A percentile compares a stretch with the other conserved stretches of the same genome.
phyloP scores from a whole-genome alignment of 2,113 vertebrate species.

The Chaetodon auriga region DNA sequence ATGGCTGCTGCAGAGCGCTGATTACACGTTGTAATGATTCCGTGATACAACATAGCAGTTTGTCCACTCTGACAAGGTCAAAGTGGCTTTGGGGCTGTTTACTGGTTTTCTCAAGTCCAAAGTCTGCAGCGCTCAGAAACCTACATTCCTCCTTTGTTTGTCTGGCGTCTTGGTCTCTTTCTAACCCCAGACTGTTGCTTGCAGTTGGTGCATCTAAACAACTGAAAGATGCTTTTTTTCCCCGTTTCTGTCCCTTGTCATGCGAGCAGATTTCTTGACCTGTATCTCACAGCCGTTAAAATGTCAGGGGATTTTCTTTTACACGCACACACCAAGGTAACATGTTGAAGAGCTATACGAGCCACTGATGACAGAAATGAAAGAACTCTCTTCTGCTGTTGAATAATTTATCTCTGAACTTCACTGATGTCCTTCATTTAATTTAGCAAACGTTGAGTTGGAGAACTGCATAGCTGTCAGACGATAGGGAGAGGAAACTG shows the following conservation, averaged over 20 bases:
- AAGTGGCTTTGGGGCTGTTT: slow-evolving; percentile 14
- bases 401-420: slow-evolving; percentile 61
- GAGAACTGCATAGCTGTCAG: slow-evolving; percentile 68
- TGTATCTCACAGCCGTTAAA: no score
- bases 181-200: neutral
- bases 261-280: no score
- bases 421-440: slow-evolving; percentile 45
- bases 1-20: neutral
- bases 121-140: slow-evolving; percentile 27
- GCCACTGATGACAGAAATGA: slow-evolving; percentile 30
- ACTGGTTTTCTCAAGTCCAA: slow-evolving; percentile 40
- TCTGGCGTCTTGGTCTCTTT: slow-evolving; percentile 26
- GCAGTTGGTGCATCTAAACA: neutral
- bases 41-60: neutral
- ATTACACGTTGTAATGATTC: slow-evolving; percentile 5
- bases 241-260: neutral
- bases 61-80: neutral
- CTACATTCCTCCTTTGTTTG: slow-evolving; percentile 27
- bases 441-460: slow-evolving; percentile 55
- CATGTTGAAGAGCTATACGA: slow-evolving; percentile 8
- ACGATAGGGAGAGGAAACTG: slow-evolving; percentile 70
- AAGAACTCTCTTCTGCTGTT: slow-evolving; percentile 37
- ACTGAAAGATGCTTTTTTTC: neutral
- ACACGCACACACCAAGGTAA: neutral
- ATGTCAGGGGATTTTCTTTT: neutral